Conservation (phyloP, 1,140 invertebrate genomes). For the Phthorimaea operculella region DNA sequence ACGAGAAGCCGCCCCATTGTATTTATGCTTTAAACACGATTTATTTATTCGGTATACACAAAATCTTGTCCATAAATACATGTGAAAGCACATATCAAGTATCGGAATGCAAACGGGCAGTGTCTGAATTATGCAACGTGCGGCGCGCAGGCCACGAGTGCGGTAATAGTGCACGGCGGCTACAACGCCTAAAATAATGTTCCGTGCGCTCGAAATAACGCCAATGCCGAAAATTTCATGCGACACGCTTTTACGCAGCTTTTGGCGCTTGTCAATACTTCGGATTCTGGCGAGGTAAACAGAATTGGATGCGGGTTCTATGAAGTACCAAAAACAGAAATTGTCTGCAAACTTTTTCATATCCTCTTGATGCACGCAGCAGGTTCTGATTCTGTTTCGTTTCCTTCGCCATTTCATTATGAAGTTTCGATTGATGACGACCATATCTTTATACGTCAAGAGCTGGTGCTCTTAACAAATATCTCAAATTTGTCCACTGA, state of each 20-base stretch:
- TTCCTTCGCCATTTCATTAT: not conserved
- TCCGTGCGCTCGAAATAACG: slow-evolving; percentile 20
- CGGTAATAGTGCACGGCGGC: slow-evolving; percentile 55
- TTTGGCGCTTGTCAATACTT: not conserved
- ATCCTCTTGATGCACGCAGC: not conserved
- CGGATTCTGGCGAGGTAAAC: not conserved
- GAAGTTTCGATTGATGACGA: not conserved
- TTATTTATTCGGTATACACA: slow-evolving; percentile 67
- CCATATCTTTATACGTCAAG: not conserved
- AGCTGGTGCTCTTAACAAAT: slow-evolving; percentile 21
- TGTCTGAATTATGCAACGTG: slow-evolving; percentile 64
- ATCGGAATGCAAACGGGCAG: slow-evolving; percentile 64
- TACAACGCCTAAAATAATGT: slow-evolving; percentile 55
- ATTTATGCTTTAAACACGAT: slow-evolving; percentile 61
- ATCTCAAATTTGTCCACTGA: slow-evolving; percentile 44
- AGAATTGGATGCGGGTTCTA: not conserved
- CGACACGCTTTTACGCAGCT: not conserved
- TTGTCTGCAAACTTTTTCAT: too few relatives aligned
- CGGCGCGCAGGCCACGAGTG: slow-evolving; percentile 27
- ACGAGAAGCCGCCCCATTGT: slow-evolving; percentile 62
- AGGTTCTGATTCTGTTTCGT: not conserved
- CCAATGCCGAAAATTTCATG: slow-evolving; percentile 22
- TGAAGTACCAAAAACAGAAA: too few relatives aligned
- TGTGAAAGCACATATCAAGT: slow-evolving; percentile 65
- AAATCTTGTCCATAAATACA: slow-evolving; percentile 67